phyloP scores from a whole-genome alignment of 2,797 vertebrate species.

The Dendrocincla tyrannina region DNA sequence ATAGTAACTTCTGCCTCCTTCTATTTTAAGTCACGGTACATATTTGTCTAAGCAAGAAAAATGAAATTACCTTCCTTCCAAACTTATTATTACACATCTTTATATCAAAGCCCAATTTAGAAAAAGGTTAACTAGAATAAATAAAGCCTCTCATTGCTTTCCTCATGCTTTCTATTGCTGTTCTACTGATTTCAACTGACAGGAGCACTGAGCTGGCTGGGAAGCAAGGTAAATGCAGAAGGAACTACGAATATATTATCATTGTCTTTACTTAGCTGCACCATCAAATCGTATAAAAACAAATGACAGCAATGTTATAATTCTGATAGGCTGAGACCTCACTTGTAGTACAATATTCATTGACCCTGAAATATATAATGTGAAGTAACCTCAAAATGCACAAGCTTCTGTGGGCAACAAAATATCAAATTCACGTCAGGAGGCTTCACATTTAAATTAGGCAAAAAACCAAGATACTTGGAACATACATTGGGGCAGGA shows the following conservation, averaged over 20 bases:
- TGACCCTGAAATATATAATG: not conserved
- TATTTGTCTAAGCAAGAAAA: not conserved
- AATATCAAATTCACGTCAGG: slow-evolving; percentile 49
- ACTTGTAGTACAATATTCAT: slow-evolving; percentile 70
- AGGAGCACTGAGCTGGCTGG: not conserved
- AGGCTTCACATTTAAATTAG: slow-evolving; percentile 37
- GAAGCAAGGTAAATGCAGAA: slow-evolving; percentile 17
- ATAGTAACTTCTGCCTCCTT: not conserved
- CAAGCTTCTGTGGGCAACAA: slow-evolving; percentile 3
- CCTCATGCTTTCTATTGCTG: not conserved
- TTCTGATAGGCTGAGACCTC: slow-evolving; percentile 1
- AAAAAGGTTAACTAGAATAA: not conserved
- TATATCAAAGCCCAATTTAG: not conserved
- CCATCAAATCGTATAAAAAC: not conserved
- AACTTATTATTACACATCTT: not conserved
- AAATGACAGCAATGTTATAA: not conserved
- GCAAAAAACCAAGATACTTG: slow-evolving; percentile 61
- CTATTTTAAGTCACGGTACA: not conserved
- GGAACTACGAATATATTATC: not conserved
- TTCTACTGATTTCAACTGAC: slow-evolving; percentile 22
- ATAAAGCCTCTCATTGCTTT: not conserved
- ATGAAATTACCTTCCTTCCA: slow-evolving; percentile 7
- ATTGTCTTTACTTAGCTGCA: not conserved
- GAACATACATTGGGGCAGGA: slow-evolving; percentile 78
- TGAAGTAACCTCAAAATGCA: not conserved